Evolutionary conservation across 2,797 vertebrate genomes (phyloP), one percentile per base, ranked within the genome.

Genomic region (Gouania willdenowi): DNA sequence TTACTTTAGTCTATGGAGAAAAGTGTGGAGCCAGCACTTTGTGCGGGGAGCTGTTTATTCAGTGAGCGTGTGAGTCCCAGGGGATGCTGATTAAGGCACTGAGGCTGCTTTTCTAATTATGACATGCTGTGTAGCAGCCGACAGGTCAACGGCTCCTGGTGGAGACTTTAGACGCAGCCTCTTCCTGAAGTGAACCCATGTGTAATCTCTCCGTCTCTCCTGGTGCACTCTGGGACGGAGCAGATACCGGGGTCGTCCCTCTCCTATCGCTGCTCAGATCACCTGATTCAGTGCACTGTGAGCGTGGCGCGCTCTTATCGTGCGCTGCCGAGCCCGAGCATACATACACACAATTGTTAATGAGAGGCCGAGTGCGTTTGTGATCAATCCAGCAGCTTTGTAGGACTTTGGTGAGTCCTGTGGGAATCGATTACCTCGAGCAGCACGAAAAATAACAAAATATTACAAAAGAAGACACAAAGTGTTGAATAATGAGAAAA

Each of bases 291-390:
- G 66, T 42, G 70, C 51, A 71, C 71, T 60, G 92, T 94, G 93
- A 94, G 94, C 91, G 88, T 89, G 86, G 91, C 92, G 90, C 87
- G 89, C 88, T 87, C 93, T 97, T 97, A 98, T 97, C 93, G 88
- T 93, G 91, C 83, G 81, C 90, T 84, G 88, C 89, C 90, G 92
- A 93, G 90, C 92, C 93, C 91, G 91, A 87, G 92, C 91, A 96
- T 95, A 92, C 88, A 93, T 95, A 92, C 88, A 93, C 92, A 97
- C 94, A 95, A 95, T 98, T 30, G 25, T 88, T 97, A 97, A 98
- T 97, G 94, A 97, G 93, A 86, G 59, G 42, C 46, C 13, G 43
- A 2, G 37, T 19, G 70, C 52, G 52, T 30, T 43, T 56, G 81
- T 86, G 83, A 88, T 88, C 84, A 87, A 91, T 91, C 85, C 89